Base-by-base conservation (phyloP, 2,888 invertebrate species). In the Tetheella fluctuosa region DNA sequence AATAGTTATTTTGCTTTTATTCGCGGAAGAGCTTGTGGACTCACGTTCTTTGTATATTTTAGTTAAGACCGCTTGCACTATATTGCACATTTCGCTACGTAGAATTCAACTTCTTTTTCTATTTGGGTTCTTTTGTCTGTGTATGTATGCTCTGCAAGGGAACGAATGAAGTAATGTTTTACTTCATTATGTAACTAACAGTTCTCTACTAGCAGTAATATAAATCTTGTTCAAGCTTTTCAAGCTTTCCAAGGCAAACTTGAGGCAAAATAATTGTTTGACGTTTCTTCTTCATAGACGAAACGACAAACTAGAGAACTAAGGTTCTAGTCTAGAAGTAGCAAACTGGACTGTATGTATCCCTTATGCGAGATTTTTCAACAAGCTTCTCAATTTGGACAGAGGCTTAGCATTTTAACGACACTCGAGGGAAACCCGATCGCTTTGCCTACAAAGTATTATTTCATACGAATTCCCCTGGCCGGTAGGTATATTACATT, bases 361-460 rank as follows among this genome's bases (percentile, higher is more conserved):
- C 82, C 76, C 82, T 73, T 74, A 84, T 75, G 86, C 83, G 83
- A 86, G 84, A 87, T 86, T 88, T 88, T 89, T 89, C 86, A 88
- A 85, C 86, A 86, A 87, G 84, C 87, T 87, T 86, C 86, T 84
- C 85, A 86, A 89, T 89, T 88, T 86, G 79, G 85, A 78, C 74
- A 81, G 81, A 83, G 86, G 86, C 81, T 87, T 86, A 87, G 83
- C 85, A 85, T 84, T 87, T 90, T 88, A 89, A 90, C 80, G 83
- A 77, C 76, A 73, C 88, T 77, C 84, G 63, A 65, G 88, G 81
- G 89, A 81, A 74, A 67, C 77, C 76, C 85, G 83, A 89, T 86
- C 88, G 87, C 78, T 88, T 87, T 84, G 83, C 86, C 84, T 88
- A 83, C 84, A 84, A 88, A 88, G 84, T 89, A 88, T 86, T 88